These are phyloP conservation scores for Castor canadensis DNA, from an alignment of 2,113 vertebrate species.

Conservation along the genomic window DNA sequence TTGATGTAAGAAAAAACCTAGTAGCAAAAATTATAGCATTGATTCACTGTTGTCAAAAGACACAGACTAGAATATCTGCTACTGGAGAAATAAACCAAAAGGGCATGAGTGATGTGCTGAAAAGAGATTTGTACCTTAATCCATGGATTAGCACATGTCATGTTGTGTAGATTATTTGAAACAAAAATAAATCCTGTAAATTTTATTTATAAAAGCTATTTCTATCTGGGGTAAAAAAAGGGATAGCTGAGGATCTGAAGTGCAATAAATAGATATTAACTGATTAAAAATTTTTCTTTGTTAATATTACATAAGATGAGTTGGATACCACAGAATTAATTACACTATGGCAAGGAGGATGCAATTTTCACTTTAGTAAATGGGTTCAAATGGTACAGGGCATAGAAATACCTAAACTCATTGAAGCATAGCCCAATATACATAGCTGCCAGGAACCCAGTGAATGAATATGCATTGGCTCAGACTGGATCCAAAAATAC, in stretches of 20 bases:
- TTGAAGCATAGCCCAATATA: not conserved
- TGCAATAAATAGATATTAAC: not conserved
- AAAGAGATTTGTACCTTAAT: conserved; percentile 40
- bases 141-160: not conserved
- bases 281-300: not conserved
- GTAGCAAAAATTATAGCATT: not conserved
- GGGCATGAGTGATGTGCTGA: not conserved
- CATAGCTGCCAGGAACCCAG: not conserved
- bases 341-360: not conserved
- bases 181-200: not conserved
- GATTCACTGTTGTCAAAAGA: not conserved
- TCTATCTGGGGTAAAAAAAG: not conserved
- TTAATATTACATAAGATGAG: not conserved
- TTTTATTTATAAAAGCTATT: not conserved
- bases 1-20: not conserved
- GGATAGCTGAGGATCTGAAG: not conserved
- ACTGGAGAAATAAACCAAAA: conserved; percentile 1
- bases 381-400: not conserved
- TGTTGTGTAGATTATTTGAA: conserved; percentile 22
- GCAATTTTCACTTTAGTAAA: not conserved
- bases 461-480: not conserved
- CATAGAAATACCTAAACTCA: not conserved
- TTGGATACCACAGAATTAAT: not conserved
- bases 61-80: not conserved
- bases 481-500: not conserved